phyloP scores from a whole-genome alignment of 2,797 vertebrate genomes.

The Smutsia gigantea region DNA sequence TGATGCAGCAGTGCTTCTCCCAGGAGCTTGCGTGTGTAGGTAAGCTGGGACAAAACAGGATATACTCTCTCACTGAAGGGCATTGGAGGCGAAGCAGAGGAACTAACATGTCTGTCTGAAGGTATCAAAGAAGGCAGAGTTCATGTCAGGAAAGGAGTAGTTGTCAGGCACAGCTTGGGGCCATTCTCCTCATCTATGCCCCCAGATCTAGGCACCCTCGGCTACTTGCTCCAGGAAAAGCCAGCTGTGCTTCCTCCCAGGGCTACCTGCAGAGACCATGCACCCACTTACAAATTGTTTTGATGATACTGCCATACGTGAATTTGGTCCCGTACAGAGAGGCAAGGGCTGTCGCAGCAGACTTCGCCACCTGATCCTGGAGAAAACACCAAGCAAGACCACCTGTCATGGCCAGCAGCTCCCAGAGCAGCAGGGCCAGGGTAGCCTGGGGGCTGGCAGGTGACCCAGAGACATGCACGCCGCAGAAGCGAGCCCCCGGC shows the following conservation, averaged over 20 bases:
- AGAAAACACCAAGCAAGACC: not conserved
- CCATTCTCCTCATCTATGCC: not conserved
- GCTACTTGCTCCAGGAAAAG: not conserved
- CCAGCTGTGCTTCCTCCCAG: accelerated
- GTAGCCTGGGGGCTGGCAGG: not conserved
- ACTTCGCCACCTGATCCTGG: constrained; percentile 89
- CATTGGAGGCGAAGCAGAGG: not conserved
- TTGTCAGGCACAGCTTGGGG: accelerated
- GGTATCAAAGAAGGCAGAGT: not conserved
- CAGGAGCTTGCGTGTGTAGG: not conserved
- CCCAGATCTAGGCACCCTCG: not conserved
- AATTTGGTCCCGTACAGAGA: constrained; percentile 93
- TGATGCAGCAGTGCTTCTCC: not conserved
- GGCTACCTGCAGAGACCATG: not conserved
- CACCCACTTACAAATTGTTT: constrained; percentile 93
- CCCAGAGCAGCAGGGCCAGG: not conserved
- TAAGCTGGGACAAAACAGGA: not conserved
- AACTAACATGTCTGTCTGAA: not conserved
- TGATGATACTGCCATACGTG: constrained; percentile 93
- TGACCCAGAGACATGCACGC: not conserved
- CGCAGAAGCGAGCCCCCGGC: not conserved
- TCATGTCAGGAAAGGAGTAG: not conserved
- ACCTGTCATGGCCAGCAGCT: not conserved
- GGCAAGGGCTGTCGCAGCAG: constrained; percentile 88
- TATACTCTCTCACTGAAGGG: not conserved